These are phyloP conservation scores for Meloidogyne hapla DNA, from an alignment of 1,140 invertebrate genomes.

Conservation along the genomic window DNA sequence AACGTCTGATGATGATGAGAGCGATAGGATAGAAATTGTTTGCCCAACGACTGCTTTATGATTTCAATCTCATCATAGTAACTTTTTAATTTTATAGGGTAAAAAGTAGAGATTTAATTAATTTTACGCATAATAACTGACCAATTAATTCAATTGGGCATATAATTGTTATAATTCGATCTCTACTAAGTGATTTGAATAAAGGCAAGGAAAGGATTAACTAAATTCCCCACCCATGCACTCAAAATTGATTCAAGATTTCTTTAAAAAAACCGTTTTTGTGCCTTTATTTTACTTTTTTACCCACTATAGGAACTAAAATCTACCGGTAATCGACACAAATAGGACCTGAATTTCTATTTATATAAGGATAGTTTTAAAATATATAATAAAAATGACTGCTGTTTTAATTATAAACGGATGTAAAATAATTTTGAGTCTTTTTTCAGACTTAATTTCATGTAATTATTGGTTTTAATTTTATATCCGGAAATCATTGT, in stretches of 20 bases:
- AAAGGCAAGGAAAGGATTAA: neutral
- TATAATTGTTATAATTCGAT: neutral
- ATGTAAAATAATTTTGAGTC: neutral
- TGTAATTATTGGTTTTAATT: neutral
- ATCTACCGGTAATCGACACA: neutral
- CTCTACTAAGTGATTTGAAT: neutral
- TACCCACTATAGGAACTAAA: neutral
- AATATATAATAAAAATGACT: neutral
- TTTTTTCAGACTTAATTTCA: neutral
- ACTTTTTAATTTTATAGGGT: neutral
- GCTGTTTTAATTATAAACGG: neutral
- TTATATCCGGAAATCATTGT: neutral
- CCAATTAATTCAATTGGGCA: neutral
- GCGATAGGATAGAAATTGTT: slow-evolving; percentile 5
- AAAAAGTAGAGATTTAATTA: neutral
- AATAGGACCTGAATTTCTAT: slow-evolving; percentile 1
- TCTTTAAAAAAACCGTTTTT: too few relatives aligned
- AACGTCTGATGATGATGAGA: neutral
- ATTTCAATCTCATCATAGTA: neutral
- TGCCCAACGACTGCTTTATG: neutral
- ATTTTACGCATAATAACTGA: neutral
- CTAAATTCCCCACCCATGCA: too few relatives aligned
- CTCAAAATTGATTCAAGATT: neutral
- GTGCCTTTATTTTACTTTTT: neutral
- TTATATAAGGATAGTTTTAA: neutral